Conservation (phyloP, 2,797 vertebrate genomes). For the Rhyacichthys aspro region DNA sequence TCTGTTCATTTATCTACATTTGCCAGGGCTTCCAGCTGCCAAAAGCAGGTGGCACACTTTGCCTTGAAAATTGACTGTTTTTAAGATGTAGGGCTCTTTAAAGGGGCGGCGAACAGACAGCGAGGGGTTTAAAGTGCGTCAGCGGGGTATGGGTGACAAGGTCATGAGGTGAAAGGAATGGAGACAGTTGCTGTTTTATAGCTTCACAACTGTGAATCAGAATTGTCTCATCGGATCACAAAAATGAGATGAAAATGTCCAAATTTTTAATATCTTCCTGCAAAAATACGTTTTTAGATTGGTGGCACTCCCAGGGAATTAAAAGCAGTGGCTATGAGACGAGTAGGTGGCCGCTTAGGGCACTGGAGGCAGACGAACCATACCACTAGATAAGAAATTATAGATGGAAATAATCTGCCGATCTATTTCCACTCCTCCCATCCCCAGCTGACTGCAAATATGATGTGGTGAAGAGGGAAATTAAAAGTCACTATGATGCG, state of each 20-base stretch:
- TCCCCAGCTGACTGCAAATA: constrained; percentile 60
- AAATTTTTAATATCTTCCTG: constrained; percentile 68
- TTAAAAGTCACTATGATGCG: constrained; percentile 71
- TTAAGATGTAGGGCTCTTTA: constrained; percentile 77
- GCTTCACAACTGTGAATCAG: constrained; percentile 43
- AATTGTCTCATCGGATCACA: constrained; percentile 61
- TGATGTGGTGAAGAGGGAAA: constrained; percentile 69
- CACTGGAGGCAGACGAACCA: constrained; percentile 39
- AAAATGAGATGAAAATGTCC: constrained; percentile 70
- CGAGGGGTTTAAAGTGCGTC: constrained; percentile 41
- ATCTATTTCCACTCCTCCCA: constrained; percentile 60
- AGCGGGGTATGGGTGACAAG: constrained; percentile 52
- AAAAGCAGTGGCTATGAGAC: constrained; percentile 43
- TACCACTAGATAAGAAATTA: constrained; percentile 72
- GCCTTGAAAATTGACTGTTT: constrained; percentile 79
- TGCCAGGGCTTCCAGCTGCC: constrained; percentile 81
- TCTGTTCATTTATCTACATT: constrained; percentile 85
- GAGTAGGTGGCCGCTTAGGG: constrained; percentile 11
- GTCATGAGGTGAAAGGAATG: constrained; percentile 54
- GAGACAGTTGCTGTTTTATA: constrained; percentile 31
- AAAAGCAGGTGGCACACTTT: constrained; percentile 83
- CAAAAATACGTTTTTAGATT: constrained; percentile 72
- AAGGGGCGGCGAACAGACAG: constrained; percentile 50
- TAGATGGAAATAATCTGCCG: constrained; percentile 74
- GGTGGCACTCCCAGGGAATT: constrained; percentile 61